Percentiles rank a stretch among this genome's conserved stretches.
Evolutionary conservation across 2,113 vertebrate genomes (phyloP).

Genomic region (Lagopus leucura): DNA sequence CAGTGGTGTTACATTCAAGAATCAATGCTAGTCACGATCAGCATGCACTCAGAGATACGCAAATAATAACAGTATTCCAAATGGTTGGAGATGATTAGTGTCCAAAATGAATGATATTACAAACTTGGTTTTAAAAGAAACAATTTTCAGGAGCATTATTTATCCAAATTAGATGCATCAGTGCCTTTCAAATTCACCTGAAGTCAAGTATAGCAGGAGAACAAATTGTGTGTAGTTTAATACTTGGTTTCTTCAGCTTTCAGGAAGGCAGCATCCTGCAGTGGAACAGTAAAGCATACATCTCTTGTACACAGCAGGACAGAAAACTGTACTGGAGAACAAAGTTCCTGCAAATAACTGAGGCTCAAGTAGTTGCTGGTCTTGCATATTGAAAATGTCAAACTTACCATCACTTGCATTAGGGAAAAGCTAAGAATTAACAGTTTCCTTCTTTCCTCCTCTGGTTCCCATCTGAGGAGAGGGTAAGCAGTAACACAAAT

Average conservation of each 20-base stretch:
- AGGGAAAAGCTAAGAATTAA: not conserved
- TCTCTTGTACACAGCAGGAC: not conserved
- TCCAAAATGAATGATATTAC: not conserved
- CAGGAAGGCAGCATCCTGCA: not conserved
- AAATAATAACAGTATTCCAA: not conserved
- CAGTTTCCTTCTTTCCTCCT: conserved; percentile 3
- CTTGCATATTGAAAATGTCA: not conserved
- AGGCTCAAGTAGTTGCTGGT: not conserved
- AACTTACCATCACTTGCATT: not conserved
- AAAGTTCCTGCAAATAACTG: not conserved
- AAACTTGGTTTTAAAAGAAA: not conserved
- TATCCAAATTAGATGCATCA: not conserved
- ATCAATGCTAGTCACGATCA: not conserved
- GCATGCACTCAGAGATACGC: not conserved
- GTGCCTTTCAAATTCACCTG: not conserved
- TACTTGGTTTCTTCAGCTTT: not conserved
- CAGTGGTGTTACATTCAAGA: not conserved
- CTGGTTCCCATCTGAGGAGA: not conserved
- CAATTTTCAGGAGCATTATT: conserved; percentile 16
- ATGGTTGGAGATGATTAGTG: not conserved
- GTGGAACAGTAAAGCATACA: not conserved
- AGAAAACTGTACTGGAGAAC: not conserved
- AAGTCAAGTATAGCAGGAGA: not conserved
- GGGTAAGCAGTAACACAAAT: not conserved
- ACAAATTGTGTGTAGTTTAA: not conserved